Conservation (phyloP, 2,888 invertebrate species). For the Drosophila hawaiiensis region DNA sequence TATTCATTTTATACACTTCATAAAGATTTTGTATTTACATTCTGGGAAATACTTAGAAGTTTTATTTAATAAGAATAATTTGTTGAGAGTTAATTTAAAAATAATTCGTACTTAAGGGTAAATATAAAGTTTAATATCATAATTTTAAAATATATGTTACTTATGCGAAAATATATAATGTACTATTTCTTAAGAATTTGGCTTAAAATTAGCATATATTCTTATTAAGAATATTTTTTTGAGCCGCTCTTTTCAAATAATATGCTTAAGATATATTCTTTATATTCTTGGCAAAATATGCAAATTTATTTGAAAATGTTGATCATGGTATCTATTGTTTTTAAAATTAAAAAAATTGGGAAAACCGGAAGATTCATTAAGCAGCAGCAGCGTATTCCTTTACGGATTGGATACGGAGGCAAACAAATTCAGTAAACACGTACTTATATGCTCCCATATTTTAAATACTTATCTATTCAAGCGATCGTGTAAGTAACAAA, state of each 20-base stretch:
- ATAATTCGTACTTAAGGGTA: background rate
- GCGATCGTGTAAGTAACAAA: background rate
- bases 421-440: background rate
- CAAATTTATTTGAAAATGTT: background rate
- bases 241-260: background rate
- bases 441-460: background rate
- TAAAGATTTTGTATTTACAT: background rate
- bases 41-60: background rate
- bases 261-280: no score
- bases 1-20: constrained; percentile 12
- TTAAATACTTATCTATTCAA: background rate
- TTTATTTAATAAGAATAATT: background rate
- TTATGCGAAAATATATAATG: background rate
- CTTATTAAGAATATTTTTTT: background rate
- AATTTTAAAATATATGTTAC: background rate
- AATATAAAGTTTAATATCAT: background rate
- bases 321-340: background rate
- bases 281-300: background rate
- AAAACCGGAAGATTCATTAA: background rate
- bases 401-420: fast-evolving
- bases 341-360: fast-evolving
- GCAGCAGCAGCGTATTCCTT: background rate
- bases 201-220: background rate
- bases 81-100: background rate
- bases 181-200: background rate